A percentile compares a stretch with the other conserved stretches of the same genome.
phyloP scores from a whole-genome alignment of 92 coral and sea anemone species.

The Paramuricea clavata region DNA sequence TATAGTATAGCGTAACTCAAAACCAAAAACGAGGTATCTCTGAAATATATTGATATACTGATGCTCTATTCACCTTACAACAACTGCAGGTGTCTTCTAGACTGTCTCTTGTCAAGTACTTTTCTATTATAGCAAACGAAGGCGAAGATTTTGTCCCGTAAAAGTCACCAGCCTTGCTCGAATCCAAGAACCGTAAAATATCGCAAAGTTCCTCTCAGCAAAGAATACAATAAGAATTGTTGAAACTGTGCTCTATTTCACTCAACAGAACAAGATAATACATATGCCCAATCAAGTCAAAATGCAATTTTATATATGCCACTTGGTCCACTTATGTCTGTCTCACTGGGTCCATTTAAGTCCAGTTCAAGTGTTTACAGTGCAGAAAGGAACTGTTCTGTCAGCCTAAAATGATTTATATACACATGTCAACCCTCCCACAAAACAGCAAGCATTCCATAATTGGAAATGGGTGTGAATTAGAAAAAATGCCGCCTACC shows the following conservation, averaged over 20 bases:
- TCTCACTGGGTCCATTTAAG: background rate
- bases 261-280: background rate
- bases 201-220: background rate
- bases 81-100: background rate
- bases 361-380: background rate
- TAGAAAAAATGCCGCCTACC: no score
- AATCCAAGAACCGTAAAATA: background rate
- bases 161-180: background rate
- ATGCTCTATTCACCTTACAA: background rate
- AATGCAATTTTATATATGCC: background rate
- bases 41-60: background rate
- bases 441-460: no score
- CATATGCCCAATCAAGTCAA: background rate
- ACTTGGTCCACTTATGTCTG: background rate
- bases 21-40: background rate
- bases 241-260: background rate
- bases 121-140: background rate
- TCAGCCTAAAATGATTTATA: background rate
- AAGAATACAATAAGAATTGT: no score
- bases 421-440: no score
- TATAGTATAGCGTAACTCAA: background rate
- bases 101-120: background rate
- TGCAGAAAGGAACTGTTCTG: background rate
- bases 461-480: no score
- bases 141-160: background rate